A percentile compares a stretch with the other conserved stretches of the same genome.
Conservation (phyloP, 2,113 vertebrate species). For the Lontra canadensis region DNA sequence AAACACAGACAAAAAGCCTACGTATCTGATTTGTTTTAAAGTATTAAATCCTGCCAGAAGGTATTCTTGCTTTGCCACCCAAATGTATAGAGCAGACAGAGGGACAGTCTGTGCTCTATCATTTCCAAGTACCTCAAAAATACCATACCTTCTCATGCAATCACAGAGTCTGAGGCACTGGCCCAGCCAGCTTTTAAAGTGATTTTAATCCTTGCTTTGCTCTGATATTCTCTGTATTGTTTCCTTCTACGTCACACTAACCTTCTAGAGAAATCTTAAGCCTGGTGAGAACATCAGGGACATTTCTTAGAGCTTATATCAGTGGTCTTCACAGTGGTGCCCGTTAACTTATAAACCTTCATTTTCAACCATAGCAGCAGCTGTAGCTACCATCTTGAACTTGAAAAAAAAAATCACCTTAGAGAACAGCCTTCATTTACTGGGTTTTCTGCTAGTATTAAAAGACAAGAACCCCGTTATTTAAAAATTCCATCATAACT, state of each 20-base stretch:
- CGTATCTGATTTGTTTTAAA: constrained; percentile 16
- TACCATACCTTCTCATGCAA: background rate
- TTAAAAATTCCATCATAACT: background rate
- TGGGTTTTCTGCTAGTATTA: background rate
- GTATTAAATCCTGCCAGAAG: background rate
- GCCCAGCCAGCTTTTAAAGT: background rate
- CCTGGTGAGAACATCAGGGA: background rate
- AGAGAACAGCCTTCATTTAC: background rate
- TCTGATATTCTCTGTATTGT: background rate
- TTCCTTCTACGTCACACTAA: background rate
- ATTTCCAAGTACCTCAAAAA: background rate
- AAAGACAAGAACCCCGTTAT: background rate
- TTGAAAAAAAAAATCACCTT: background rate
- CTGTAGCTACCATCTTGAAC: background rate
- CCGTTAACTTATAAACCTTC: background rate
- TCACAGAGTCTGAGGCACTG: background rate
- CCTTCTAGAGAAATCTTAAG: constrained; percentile 9
- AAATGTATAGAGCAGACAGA: background rate
- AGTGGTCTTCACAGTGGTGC: background rate
- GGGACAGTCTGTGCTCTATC: background rate
- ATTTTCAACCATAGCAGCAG: background rate
- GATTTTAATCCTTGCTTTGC: background rate
- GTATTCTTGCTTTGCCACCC: background rate
- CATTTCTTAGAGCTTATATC: background rate
- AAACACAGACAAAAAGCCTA: background rate